Evolutionary conservation across 2,797 vertebrate species (phyloP).

Genomic region (Alfaro cultratus): DNA sequence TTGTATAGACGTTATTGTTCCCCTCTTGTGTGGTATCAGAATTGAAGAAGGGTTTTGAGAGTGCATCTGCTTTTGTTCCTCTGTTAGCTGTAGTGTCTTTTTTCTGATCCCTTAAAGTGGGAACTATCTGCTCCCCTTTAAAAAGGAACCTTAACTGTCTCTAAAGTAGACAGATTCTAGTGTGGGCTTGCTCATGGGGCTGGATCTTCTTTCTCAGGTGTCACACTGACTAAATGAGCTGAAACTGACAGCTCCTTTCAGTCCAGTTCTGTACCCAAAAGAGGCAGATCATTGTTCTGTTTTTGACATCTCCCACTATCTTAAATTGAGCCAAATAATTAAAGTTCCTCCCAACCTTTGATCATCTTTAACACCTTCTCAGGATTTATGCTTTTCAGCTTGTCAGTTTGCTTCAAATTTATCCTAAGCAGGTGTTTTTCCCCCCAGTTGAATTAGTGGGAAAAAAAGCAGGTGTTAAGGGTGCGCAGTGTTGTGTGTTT

Average conservation of each 20-base stretch:
- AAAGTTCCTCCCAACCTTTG: slow-evolving; percentile 1
- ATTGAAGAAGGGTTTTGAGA: slow-evolving; percentile 11
- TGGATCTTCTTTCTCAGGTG: slow-evolving; percentile 35
- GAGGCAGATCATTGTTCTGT: background rate
- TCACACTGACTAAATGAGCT: slow-evolving; percentile 49
- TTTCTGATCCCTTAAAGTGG: slow-evolving; percentile 26
- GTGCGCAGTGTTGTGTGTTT: slow-evolving; percentile 23
- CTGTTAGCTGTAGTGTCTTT: slow-evolving; percentile 13
- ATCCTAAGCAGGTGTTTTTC: background rate
- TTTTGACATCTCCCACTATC: slow-evolving; percentile 10
- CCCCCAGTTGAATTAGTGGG: background rate
- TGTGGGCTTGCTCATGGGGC: slow-evolving; percentile 3
- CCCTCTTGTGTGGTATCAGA: background rate
- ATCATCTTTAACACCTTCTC: slow-evolving; percentile 10
- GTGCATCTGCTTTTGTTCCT: slow-evolving; percentile 33
- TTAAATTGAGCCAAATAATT: slow-evolving; percentile 18
- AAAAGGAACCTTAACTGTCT: slow-evolving; percentile 41
- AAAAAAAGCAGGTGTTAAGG: slow-evolving; percentile 13
- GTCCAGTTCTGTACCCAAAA: slow-evolving; percentile 18
- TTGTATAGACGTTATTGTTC: background rate
- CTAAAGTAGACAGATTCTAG: slow-evolving; percentile 62
- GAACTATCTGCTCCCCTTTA: slow-evolving; percentile 40
- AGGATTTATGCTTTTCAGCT: slow-evolving; percentile 9
- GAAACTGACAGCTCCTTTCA: slow-evolving; percentile 22
- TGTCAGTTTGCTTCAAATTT: slow-evolving; percentile 3